A percentile compares a stretch with the other conserved stretches of the same genome.
Evolutionary conservation across 2,113 vertebrate genomes (phyloP).

Genomic region (Plotosus lineatus): DNA sequence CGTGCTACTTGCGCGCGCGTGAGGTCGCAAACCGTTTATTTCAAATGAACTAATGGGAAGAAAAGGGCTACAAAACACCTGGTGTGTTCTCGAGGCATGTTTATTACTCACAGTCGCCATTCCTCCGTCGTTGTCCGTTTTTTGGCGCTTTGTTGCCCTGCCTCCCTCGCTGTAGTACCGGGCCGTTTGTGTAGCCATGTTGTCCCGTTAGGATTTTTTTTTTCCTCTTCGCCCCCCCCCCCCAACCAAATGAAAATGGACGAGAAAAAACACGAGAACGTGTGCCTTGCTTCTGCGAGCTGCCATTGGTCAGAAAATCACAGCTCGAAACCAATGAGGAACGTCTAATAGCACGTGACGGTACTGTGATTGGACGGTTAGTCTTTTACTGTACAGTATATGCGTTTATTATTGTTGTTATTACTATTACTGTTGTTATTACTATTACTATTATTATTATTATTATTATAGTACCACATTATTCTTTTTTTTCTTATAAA

Average conservation of each 20-base stretch:
- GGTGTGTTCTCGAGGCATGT: not conserved
- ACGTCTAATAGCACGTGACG: not conserved
- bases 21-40: not conserved
- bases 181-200: slow-evolving; percentile 79
- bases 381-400: not conserved
- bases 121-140: slow-evolving; percentile 83
- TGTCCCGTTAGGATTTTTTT: slow-evolving; percentile 60
- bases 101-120: slow-evolving; percentile 71
- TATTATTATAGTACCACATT: too few relatives aligned
- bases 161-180: slow-evolving; percentile 85
- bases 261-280: slow-evolving; percentile 34
- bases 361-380: not conserved
- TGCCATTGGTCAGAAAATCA: not conserved
- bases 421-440: not conserved
- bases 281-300: not conserved
- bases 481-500: too few relatives aligned
- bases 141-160: slow-evolving; percentile 85
- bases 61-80: too few relatives aligned
- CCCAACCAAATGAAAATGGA: slow-evolving; percentile 47
- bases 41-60: not conserved
- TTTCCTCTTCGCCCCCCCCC: not conserved
- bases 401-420: not conserved
- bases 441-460: not conserved
- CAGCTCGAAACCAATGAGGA: slow-evolving; percentile 16
- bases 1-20: not conserved